Evolutionary conservation across 2,797 vertebrate species (phyloP), one percentile per base, ranked within the genome.

Genomic region (Vultur gryphus): DNA sequence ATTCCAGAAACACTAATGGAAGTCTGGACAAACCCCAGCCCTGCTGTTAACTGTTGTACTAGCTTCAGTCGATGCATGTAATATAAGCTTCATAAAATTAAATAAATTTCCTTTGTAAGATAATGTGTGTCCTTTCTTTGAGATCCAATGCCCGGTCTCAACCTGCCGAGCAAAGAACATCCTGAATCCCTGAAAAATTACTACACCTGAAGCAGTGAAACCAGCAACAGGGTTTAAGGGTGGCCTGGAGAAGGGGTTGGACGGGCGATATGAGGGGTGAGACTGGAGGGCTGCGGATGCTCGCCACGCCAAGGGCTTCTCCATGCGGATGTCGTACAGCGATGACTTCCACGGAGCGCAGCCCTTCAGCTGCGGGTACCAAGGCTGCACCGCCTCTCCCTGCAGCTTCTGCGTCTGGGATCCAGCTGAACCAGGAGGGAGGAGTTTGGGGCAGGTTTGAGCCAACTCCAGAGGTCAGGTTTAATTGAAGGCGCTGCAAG

Each of bases 61-160:
- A 87, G 93, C 98, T 93, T 98, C 97, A 96, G 93, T 98, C 97
- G 29, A 94, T 99, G 99, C 99, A 99, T 99, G 99, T 99, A 99
- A 98, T 97, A 98, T 94, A 98, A 98, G 98, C 98, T 98, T 99
- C 98, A 98, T 98, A 96, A 98, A 98, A 98, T 98, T 98, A 98
- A 99, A 99, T 99, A 98, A 99, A 98, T 98, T 87, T 46, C 98
- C 98, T 98, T 99, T 97, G 95, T 98, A 98, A 98, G 91, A 97
- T 96, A 76, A 96, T 23, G n/a, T 4, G 52, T 75, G 75, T 59
- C 39, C 46, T 84, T 55, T 58, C 33, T 15, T 15, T 55, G 91
- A 43, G 35, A 10, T 48, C 10, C 80, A 11, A 6, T 21, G 59
- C 70, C 41, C 16, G 4, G 13, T 6, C 10, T 52, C 57, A 29